phyloP scores from a whole-genome alignment of 2,888 invertebrate genomes.

The Odontocerum albicorne region DNA sequence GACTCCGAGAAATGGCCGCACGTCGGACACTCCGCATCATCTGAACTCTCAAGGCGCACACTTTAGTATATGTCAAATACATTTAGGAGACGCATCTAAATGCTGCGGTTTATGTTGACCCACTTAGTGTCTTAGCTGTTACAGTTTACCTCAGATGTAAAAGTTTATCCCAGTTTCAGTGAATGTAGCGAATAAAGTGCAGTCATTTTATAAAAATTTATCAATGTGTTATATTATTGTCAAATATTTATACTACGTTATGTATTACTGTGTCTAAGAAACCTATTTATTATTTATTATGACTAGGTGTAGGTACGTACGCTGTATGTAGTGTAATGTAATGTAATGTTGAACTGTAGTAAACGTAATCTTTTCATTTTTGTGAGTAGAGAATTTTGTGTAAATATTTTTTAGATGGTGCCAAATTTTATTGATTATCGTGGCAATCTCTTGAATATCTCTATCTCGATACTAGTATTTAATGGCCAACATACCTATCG shows the following conservation, averaged over 20 bases:
- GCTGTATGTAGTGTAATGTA: no score
- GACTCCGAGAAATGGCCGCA: constrained; percentile 37
- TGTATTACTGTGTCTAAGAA: constrained; percentile 23
- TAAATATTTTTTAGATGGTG: constrained; percentile 31
- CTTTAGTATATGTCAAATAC: constrained; percentile 57
- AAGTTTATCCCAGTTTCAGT: constrained; percentile 8
- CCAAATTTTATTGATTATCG: constrained; percentile 29
- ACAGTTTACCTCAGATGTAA: not conserved
- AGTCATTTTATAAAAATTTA: constrained; percentile 22
- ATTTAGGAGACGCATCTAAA: constrained; percentile 53
- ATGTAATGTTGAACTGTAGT: not conserved
- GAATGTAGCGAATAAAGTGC: not conserved
- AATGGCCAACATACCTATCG: constrained; percentile 17
- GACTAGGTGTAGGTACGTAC: constrained; percentile 5
- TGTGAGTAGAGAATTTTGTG: constrained; percentile 7
- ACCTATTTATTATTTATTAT: constrained; percentile 26
- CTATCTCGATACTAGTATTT: constrained; percentile 13
- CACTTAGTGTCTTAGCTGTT: constrained; percentile 3
- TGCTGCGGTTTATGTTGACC: constrained; percentile 62
- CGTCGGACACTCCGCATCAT: constrained; percentile 44
- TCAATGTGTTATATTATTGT: constrained; percentile 29
- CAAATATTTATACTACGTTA: constrained; percentile 27
- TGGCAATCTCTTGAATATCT: constrained; percentile 25
- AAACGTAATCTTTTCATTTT: constrained; percentile 14
- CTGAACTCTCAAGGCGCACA: constrained; percentile 46